Conservation (phyloP, 2,888 invertebrate species). For the Plutella xylostella region DNA sequence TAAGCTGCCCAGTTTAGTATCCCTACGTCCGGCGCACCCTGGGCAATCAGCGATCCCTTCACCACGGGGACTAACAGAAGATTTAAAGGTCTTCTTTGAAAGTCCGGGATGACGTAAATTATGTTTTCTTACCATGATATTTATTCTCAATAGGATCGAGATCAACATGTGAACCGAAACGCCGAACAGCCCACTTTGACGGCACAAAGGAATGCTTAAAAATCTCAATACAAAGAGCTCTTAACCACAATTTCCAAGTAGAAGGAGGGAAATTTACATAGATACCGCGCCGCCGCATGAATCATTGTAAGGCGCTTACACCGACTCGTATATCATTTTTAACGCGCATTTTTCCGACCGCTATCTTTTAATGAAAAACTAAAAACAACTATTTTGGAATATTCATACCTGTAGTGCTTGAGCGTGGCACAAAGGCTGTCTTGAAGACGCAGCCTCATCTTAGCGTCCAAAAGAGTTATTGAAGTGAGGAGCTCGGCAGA, state of each 20-base stretch:
- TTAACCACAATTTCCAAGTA: constrained; percentile 1
- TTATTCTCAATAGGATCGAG: too few species aligned
- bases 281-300: constrained; percentile 4
- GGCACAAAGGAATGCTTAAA: neutral
- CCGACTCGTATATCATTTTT: neutral
- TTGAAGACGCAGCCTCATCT: constrained; percentile 24
- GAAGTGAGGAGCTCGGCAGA: constrained; percentile 45
- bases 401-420: too few species aligned
- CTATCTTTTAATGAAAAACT: constrained; percentile 2
- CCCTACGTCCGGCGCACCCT: too few species aligned
- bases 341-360: neutral
- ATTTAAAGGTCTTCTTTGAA: too few species aligned
- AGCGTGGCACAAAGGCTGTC: constrained; percentile 29
- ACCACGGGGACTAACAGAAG: too few species aligned
- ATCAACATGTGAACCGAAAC: too few species aligned
- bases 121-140: too few species aligned
- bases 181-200: constrained; percentile 4
- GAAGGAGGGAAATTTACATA: constrained; percentile 8
- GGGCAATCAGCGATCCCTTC: too few species aligned
- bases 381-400: constrained; percentile 25
- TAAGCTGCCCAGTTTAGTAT: too few species aligned
- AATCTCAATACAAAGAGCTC: neutral
- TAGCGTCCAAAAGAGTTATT: constrained; percentile 48
- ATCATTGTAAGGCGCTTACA: constrained; percentile 2
- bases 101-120: too few species aligned